Evolutionary conservation across 2,113 vertebrate genomes (phyloP).

Genomic region (Psittacus erithacus): DNA sequence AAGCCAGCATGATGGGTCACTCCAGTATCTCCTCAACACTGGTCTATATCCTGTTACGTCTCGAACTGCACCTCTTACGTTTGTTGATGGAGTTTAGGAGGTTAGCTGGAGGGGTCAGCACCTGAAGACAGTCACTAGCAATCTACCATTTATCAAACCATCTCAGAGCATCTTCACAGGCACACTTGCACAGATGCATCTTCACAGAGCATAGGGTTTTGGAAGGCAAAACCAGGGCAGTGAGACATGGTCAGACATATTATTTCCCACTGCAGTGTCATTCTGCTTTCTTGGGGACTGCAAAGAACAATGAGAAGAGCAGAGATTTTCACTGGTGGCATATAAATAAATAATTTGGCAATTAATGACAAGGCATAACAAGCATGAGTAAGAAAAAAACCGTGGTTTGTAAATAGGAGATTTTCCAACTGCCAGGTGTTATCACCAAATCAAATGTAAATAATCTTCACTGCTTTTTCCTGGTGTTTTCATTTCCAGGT

Average conservation of each 20-base stretch:
- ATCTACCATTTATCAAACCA: neutral
- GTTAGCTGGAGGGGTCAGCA: neutral
- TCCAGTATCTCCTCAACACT: neutral
- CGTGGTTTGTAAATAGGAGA: neutral
- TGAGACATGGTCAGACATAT: neutral
- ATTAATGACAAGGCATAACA: neutral
- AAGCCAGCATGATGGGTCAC: neutral
- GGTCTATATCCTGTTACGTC: neutral
- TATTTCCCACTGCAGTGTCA: neutral
- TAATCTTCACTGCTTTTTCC: neutral
- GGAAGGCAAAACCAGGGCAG: neutral
- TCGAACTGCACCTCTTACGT: neutral
- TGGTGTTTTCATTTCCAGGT: neutral
- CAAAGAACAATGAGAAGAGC: neutral
- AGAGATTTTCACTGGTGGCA: neutral
- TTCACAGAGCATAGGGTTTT: fast-evolving
- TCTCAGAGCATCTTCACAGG: neutral
- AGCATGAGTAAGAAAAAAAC: neutral
- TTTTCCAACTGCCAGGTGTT: neutral
- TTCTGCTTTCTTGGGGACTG: neutral
- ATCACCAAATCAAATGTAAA: neutral
- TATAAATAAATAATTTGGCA: neutral
- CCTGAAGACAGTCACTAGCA: neutral
- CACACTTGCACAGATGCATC: neutral
- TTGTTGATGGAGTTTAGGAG: neutral